Conservation (phyloP, 2,888 invertebrate species). For the Crepidodera aurea region DNA sequence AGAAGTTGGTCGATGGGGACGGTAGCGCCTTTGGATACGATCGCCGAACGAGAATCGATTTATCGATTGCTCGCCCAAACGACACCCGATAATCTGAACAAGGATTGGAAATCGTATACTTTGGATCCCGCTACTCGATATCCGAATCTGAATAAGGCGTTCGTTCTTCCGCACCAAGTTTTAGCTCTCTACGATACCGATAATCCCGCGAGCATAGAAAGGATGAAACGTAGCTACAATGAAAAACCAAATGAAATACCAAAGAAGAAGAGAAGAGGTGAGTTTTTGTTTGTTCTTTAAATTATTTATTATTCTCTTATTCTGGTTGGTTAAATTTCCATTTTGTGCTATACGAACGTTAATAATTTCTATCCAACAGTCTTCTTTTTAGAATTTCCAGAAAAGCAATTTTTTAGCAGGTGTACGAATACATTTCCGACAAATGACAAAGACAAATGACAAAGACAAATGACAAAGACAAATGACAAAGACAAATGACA, state of each 20-base stretch:
- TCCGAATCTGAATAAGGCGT: conserved; percentile 80
- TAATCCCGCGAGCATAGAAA: conserved; percentile 69
- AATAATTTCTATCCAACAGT: too few relatives aligned
- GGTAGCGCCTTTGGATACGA: conserved; percentile 79
- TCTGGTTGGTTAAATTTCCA: too few relatives aligned
- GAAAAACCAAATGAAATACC: conserved; percentile 63
- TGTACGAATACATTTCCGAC: too few relatives aligned
- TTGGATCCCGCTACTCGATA: conserved; percentile 88
- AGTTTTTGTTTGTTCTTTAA: too few relatives aligned
- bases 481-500: too few relatives aligned
- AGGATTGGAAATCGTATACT: conserved; percentile 87
- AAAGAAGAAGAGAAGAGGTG: conserved; percentile 72
- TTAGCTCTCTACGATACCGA: conserved; percentile 77
- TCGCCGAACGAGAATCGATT: conserved; percentile 95
- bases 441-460: too few relatives aligned
- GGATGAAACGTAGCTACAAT: conserved; percentile 58
- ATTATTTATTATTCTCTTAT: conserved; percentile 2
- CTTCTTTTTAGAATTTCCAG: too few relatives aligned
- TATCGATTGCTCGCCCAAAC: conserved; percentile 87
- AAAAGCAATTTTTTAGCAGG: too few relatives aligned
- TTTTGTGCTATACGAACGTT: too few relatives aligned
- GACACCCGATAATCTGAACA: conserved; percentile 93
- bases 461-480: too few relatives aligned
- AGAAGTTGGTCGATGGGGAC: conserved; percentile 78
- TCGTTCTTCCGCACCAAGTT: conserved; percentile 81